These are phyloP conservation scores for Bombyx mori DNA, from an alignment of 1,140 invertebrate species.

Conservation along the genomic window DNA sequence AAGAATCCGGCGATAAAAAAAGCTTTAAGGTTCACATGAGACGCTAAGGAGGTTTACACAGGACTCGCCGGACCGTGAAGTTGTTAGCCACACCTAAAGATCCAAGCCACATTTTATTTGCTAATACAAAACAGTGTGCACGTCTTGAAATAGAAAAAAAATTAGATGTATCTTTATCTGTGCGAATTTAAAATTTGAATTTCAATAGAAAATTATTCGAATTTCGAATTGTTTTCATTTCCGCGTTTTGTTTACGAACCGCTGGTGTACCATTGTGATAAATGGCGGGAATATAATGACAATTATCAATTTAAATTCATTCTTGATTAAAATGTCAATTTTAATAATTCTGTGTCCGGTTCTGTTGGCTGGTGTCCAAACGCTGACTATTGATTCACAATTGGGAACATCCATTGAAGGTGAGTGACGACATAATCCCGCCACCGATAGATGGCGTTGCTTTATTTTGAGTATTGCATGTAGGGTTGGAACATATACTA, in stretches of 20 bases:
- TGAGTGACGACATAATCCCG: conserved; percentile 16
- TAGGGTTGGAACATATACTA: no score
- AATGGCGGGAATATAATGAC: conserved; percentile 23
- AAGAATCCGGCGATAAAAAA: background rate
- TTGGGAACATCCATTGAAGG: conserved; percentile 61
- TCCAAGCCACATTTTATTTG: conserved; percentile 51
- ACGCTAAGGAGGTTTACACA: conserved; percentile 40
- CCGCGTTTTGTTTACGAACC: background rate
- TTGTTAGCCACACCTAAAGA: conserved; percentile 42
- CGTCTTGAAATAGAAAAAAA: conserved; percentile 35
- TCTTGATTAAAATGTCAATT: conserved; percentile 45
- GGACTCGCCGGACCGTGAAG: conserved; percentile 40
- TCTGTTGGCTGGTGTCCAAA: conserved; percentile 48
- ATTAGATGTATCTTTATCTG: conserved; percentile 6
- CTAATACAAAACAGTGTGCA: conserved; percentile 48
- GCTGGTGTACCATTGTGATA: background rate
- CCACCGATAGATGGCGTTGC: no score
- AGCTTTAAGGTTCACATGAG: conserved; percentile 39
- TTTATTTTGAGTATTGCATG: no score
- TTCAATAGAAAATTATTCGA: no score
- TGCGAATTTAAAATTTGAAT: no score
- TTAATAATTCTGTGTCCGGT: conserved; percentile 50
- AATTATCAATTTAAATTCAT: conserved; percentile 9
- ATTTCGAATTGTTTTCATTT: no score
- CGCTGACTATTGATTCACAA: conserved; percentile 54